Evolutionary conservation across 2,888 invertebrate species (phyloP).

Genomic region (Tenthredo livida): DNA sequence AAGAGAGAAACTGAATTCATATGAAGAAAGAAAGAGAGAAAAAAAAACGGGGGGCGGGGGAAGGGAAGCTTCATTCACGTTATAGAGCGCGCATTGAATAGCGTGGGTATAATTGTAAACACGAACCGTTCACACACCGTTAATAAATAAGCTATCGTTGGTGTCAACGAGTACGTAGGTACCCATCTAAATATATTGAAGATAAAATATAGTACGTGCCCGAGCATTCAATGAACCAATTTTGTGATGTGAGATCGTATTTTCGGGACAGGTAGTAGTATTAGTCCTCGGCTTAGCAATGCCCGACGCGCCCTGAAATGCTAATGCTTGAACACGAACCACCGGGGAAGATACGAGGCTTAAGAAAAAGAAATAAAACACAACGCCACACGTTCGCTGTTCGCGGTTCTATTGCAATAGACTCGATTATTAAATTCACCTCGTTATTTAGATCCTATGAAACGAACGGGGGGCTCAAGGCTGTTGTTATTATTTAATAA

Average conservation of each 20-base stretch:
- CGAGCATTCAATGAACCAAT: conserved; percentile 39
- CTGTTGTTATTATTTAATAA: conserved; percentile 18
- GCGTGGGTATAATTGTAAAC: neutral
- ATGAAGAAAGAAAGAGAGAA: too few relatives aligned
- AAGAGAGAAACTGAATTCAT: neutral
- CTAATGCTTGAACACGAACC: conserved; percentile 63
- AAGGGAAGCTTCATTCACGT: too few relatives aligned
- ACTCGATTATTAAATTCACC: neutral
- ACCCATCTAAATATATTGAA: too few relatives aligned
- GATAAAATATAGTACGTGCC: neutral
- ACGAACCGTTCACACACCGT: neutral
- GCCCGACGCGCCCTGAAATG: conserved; percentile 71
- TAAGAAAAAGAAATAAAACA: neutral
- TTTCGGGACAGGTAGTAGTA: conserved; percentile 72
- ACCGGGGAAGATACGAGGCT: neutral
- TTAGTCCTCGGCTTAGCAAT: conserved; percentile 65
- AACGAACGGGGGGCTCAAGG: neutral
- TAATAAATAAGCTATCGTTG: neutral
- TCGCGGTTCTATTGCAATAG: too few relatives aligned
- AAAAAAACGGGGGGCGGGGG: too few relatives aligned
- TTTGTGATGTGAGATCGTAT: conserved; percentile 60
- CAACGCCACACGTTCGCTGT: neutral
- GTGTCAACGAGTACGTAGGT: too few relatives aligned
- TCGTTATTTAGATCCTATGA: neutral
- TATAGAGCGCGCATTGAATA: neutral